phyloP scores from a whole-genome alignment of 2,888 invertebrate species.

The Schizaphis graminum region DNA sequence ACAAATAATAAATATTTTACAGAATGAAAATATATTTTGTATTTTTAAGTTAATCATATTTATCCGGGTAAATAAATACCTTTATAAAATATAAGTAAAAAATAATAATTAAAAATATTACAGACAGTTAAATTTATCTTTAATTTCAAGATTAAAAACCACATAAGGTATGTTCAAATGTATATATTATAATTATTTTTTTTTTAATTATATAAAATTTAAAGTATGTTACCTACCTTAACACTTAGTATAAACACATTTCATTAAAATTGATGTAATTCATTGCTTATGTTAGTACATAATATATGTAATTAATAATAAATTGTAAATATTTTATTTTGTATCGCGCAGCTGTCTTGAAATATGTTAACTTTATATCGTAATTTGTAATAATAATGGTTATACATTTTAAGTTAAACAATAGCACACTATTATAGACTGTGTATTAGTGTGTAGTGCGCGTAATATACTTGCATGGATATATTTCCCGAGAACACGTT shows the following conservation, averaged over 20 bases:
- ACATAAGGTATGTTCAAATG: neutral
- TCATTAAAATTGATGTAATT: neutral
- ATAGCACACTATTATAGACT: slow-evolving; percentile 28
- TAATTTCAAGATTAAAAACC: neutral
- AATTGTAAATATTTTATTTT: slow-evolving; percentile 8
- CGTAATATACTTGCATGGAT: slow-evolving; percentile 46
- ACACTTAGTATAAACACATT: neutral
- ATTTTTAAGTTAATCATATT: neutral
- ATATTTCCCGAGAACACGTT: slow-evolving; percentile 32
- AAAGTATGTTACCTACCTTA: neutral
- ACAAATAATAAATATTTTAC: neutral
- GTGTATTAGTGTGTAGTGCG: slow-evolving; percentile 6
- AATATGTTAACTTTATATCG: slow-evolving; percentile 7
- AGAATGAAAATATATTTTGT: neutral
- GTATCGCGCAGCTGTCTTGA: slow-evolving; percentile 37
- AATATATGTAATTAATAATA: neutral
- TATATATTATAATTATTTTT: neutral
- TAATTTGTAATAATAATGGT: neutral
- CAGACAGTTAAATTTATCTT: neutral
- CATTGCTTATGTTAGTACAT: neutral
- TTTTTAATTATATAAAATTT: neutral
- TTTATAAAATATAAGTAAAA: neutral
- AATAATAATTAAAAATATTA: neutral
- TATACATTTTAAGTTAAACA: slow-evolving; percentile 44
- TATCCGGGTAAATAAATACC: neutral